Conservation (phyloP, 2,113 vertebrate species). For the Bambusicola thoracicus region DNA sequence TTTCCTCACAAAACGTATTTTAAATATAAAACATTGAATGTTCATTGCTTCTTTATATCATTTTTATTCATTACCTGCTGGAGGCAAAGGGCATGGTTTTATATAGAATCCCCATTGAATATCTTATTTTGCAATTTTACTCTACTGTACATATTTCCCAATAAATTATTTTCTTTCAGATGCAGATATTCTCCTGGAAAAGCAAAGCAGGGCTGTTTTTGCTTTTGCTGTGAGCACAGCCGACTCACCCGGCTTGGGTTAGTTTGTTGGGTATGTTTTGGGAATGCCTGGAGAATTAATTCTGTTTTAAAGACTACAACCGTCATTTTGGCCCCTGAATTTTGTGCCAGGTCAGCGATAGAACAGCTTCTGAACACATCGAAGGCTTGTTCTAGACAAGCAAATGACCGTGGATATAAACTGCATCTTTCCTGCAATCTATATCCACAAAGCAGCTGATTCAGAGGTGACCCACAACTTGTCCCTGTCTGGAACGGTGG, state of each 20-base stretch:
- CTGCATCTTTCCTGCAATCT: background rate
- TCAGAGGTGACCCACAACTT: background rate
- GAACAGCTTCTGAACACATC: background rate
- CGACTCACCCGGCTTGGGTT: background rate
- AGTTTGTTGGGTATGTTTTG: slow-evolving; percentile 34
- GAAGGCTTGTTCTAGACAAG: background rate
- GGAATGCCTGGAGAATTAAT: background rate
- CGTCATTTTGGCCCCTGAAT: slow-evolving; percentile 27
- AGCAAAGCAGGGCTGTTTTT: slow-evolving; percentile 45
- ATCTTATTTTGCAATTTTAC: slow-evolving; percentile 79
- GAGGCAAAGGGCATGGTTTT: slow-evolving; percentile 67
- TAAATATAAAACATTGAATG: slow-evolving; percentile 74
- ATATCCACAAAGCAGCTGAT: background rate
- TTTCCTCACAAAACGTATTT: slow-evolving; percentile 75
- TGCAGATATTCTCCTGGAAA: slow-evolving; percentile 74
- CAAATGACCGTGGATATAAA: background rate
- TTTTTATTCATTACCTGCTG: slow-evolving; percentile 62
- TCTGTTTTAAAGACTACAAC: slow-evolving; percentile 27
- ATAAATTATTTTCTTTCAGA: slow-evolving; percentile 78
- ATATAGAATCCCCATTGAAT: slow-evolving; percentile 65
- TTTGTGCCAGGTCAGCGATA: slow-evolving; percentile 3
- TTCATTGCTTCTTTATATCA: slow-evolving; percentile 62
- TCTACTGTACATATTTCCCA: slow-evolving; percentile 71
- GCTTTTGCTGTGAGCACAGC: background rate
- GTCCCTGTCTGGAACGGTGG: background rate